Conservation (phyloP, 2,888 invertebrate genomes). For the Brassicogethes aeneus region DNA sequence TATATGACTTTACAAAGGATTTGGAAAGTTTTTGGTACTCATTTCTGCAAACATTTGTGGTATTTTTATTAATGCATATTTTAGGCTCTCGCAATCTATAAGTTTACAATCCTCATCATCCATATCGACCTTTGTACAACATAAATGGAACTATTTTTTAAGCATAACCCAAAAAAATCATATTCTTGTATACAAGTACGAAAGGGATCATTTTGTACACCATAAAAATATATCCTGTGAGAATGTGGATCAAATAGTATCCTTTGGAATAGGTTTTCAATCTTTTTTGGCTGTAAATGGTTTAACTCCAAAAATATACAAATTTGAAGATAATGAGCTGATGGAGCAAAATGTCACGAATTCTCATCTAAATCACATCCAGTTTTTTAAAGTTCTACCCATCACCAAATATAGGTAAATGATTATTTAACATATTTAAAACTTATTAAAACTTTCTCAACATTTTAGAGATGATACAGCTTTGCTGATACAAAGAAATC, state of each 20-base stretch:
- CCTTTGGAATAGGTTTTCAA: constrained; percentile 35
- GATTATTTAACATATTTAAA: background rate
- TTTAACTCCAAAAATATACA: constrained; percentile 29
- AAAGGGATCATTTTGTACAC: constrained; percentile 21
- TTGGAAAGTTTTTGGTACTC: constrained; percentile 16
- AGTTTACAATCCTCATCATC: constrained; percentile 21
- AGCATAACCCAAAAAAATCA: constrained; percentile 29
- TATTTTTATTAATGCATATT: constrained; percentile 8
- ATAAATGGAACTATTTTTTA: constrained; percentile 24
- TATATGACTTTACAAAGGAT: constrained; percentile 33
- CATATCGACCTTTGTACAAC: constrained; percentile 25
- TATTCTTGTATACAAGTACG: constrained; percentile 28
- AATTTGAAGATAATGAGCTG: constrained; percentile 26
- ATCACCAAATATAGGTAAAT: constrained; percentile 18
- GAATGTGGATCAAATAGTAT: constrained; percentile 24
- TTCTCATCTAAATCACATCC: constrained; percentile 27
- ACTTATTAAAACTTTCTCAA: background rate
- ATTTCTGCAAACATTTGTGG: background rate
- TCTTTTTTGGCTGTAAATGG: constrained; percentile 37
- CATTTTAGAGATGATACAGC: constrained; percentile 35
- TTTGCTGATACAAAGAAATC: constrained; percentile 35
- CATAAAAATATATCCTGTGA: constrained; percentile 25
- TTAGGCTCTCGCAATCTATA: constrained; percentile 30
- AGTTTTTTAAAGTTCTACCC: constrained; percentile 35
- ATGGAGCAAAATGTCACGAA: constrained; percentile 22